Evolutionary conservation across 53 echinoderm and acorn worm genomes (phyloP).

Genomic region (Holothuria scabra): DNA sequence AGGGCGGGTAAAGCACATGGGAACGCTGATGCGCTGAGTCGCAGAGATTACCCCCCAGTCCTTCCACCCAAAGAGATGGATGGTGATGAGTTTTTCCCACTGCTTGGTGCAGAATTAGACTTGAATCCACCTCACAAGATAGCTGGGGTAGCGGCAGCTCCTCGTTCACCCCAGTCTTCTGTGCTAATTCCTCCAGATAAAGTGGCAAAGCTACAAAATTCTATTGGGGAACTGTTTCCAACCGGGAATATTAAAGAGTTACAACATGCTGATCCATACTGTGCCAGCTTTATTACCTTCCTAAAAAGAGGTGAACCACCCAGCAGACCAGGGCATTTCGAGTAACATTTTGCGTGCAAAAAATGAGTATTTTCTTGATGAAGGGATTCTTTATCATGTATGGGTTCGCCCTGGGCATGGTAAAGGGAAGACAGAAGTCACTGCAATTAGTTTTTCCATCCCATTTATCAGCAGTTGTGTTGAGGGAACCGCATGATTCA

Average conservation of each 20-base stretch:
- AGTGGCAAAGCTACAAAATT: background rate
- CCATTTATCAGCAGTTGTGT: background rate
- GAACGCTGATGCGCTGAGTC: conserved; percentile 51
- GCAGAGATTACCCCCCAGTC: conserved; percentile 13
- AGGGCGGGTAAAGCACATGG: conserved; percentile 17
- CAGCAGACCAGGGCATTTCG: background rate
- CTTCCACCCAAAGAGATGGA: background rate
- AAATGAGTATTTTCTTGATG: conserved; percentile 44
- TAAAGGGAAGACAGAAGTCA: background rate
- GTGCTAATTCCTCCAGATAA: background rate
- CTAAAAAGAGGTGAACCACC: conserved; percentile 1
- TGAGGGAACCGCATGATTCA: conserved; percentile 46
- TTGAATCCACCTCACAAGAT: background rate
- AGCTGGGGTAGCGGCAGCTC: background rate
- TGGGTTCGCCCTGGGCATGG: background rate
- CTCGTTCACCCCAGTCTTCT: conserved; percentile 3
- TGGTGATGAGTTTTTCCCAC: background rate
- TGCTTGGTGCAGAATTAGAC: conserved; percentile 34
- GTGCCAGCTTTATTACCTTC: conserved; percentile 13
- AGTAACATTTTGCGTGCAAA: background rate
- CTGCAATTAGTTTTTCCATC: conserved; percentile 37
- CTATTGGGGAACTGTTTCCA: conserved; percentile 13
- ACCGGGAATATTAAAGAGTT: conserved; percentile 9
- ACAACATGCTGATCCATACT: conserved; percentile 28
- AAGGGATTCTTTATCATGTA: conserved; percentile 48